These are phyloP conservation scores for Oncorhynchus tshawytscha DNA, from an alignment of 2,113 vertebrate species.

Conservation along the genomic window DNA sequence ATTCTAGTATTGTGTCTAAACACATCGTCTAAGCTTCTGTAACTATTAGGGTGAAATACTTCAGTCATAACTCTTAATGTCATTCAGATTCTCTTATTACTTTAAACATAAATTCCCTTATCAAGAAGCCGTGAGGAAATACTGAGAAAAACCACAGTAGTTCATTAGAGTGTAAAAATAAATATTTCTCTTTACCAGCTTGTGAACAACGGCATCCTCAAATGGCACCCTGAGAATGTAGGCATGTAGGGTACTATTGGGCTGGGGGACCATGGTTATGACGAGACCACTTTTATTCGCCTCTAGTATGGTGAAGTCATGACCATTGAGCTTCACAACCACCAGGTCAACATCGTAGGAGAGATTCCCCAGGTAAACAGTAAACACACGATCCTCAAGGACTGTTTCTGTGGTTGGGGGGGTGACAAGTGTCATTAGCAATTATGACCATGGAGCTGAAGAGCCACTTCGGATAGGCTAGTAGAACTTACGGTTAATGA, in stretches of 20 bases:
- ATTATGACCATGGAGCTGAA: not conserved
- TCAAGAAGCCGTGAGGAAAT: no score
- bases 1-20: no score
- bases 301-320: not conserved
- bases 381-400: conserved; percentile 41
- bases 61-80: no score
- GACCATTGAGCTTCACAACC: conserved; percentile 51
- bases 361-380: conserved; percentile 47
- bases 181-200: conserved; percentile 5
- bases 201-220: conserved; percentile 7
- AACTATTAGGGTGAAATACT: no score
- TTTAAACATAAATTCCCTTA: no score
- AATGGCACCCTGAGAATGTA: conserved; percentile 61
- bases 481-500: conserved; percentile 33
- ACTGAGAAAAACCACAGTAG: no score
- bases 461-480: not conserved
- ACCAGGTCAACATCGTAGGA: conserved; percentile 52
- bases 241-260: conserved; percentile 32
- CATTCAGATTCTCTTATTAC: no score
- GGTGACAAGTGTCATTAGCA: not conserved
- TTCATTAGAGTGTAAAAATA: no score
- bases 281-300: conserved; percentile 1
- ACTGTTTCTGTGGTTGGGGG: conserved; percentile 20
- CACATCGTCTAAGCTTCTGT: no score
- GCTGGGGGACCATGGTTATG: conserved; percentile 7